phyloP scores from a whole-genome alignment of 2,797 vertebrate species.

The Podarcis lilfordi region DNA sequence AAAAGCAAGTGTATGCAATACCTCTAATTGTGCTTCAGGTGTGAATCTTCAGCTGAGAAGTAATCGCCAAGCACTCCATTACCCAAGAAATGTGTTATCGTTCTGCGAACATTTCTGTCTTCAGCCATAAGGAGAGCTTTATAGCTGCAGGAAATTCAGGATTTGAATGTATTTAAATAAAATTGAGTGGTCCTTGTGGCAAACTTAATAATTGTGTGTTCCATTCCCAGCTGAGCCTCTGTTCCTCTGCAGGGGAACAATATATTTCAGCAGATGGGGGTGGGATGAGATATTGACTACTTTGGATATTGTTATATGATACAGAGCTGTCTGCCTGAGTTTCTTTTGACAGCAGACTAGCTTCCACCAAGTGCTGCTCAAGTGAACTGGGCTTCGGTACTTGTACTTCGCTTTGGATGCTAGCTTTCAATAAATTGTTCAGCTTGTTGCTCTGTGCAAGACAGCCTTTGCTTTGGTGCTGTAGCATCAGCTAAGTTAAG shows the following conservation, averaged over 20 bases:
- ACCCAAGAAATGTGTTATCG: fast-evolving
- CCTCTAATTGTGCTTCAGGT: constrained; percentile 5
- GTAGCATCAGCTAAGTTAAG: neutral
- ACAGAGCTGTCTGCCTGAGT: neutral
- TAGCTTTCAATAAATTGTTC: neutral
- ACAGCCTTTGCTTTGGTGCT: neutral
- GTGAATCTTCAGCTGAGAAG: neutral
- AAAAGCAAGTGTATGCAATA: neutral
- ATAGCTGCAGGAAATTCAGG: neutral
- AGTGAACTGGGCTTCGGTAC: neutral
- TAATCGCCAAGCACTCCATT: neutral
- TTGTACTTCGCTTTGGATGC: neutral
- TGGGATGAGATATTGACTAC: neutral
- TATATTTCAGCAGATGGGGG: neutral
- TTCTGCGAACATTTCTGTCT: neutral
- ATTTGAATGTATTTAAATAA: neutral
- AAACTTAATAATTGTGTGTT: neutral
- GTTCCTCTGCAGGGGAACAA: neutral
- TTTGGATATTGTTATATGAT: neutral
- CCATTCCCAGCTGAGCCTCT: constrained; percentile 12
- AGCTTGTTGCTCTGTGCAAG: neutral
- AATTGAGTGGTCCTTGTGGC: neutral
- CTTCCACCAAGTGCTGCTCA: neutral
- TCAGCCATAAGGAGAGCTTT: neutral
- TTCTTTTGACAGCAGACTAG: no score